phyloP scores from a whole-genome alignment of 2,113 vertebrate species.

The Nannospalax galili region DNA sequence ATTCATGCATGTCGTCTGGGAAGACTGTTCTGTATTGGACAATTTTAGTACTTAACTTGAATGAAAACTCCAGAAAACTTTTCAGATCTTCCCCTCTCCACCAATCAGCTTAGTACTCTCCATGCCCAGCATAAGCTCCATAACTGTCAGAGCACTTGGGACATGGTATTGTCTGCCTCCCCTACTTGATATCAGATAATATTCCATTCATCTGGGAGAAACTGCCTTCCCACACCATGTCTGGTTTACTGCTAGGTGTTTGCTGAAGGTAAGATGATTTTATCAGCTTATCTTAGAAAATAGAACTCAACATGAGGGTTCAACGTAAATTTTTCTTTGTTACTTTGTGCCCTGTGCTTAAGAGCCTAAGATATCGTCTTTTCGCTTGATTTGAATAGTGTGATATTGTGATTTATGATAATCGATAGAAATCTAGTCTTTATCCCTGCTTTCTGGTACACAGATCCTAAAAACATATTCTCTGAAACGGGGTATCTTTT shows the following conservation, averaged over 20 bases:
- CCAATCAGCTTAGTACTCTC: not conserved
- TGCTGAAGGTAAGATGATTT: not conserved
- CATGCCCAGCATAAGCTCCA: not conserved
- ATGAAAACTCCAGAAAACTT: not conserved
- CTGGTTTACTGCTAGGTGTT: not conserved
- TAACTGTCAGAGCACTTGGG: not conserved
- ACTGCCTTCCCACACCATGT: not conserved
- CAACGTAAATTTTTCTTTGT: not conserved
- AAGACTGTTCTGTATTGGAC: not conserved
- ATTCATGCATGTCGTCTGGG: not conserved
- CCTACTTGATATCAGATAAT: constrained; percentile 19
- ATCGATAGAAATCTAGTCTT: not conserved
- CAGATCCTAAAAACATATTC: not conserved
- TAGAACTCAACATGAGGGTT: not conserved
- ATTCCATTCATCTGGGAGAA: constrained; percentile 22
- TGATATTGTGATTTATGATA: not conserved
- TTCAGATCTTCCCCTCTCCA: not conserved
- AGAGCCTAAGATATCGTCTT: not conserved
- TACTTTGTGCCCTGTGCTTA: not conserved
- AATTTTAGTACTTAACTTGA: not conserved
- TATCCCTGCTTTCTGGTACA: not conserved
- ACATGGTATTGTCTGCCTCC: not conserved
- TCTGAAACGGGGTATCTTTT: not conserved
- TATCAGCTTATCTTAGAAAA: not conserved
- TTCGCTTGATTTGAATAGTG: constrained; percentile 14